Conservation (phyloP, 2,888 invertebrate genomes). For the Clivina fossor region DNA sequence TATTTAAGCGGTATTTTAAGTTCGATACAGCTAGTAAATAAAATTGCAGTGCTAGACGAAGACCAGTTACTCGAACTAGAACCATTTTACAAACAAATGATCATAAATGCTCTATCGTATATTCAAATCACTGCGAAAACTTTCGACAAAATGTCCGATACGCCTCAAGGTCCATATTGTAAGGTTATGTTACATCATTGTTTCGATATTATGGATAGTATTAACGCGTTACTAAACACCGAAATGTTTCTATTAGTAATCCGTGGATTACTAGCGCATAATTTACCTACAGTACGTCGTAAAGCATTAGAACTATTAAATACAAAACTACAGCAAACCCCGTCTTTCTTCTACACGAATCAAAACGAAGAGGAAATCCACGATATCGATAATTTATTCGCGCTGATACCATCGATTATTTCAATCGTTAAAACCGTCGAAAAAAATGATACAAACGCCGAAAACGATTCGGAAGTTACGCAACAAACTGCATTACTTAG, state of each 20-base stretch:
- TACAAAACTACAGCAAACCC: conserved; percentile 71
- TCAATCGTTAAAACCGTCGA: conserved; percentile 61
- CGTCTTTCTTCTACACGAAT: conserved; percentile 59
- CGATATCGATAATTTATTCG: conserved; percentile 56
- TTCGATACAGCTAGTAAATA: conserved; percentile 67
- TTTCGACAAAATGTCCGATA: conserved; percentile 62
- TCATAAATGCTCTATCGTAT: conserved; percentile 67
- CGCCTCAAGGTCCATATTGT: conserved; percentile 73
- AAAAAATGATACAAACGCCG: conserved; percentile 49
- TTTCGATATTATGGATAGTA: conserved; percentile 78
- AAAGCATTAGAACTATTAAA: conserved; percentile 86
- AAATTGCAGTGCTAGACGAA: conserved; percentile 59
- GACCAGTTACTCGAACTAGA: conserved; percentile 59
- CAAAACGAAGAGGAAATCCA: conserved; percentile 48
- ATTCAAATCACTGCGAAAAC: conserved; percentile 67
- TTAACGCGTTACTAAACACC: conserved; percentile 76
- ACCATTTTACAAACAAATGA: conserved; percentile 66
- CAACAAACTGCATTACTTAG: conserved; percentile 83
- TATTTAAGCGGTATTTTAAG: conserved; percentile 72
- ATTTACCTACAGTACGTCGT: conserved; percentile 69
- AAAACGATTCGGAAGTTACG: conserved; percentile 66
- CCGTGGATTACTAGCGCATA: conserved; percentile 70
- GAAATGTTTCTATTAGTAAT: conserved; percentile 79
- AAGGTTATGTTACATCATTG: conserved; percentile 76
- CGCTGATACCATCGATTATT: conserved; percentile 63